These are phyloP conservation scores for Heliothis peltigera DNA, from an alignment of 2,888 invertebrate genomes.

Conservation along the genomic window DNA sequence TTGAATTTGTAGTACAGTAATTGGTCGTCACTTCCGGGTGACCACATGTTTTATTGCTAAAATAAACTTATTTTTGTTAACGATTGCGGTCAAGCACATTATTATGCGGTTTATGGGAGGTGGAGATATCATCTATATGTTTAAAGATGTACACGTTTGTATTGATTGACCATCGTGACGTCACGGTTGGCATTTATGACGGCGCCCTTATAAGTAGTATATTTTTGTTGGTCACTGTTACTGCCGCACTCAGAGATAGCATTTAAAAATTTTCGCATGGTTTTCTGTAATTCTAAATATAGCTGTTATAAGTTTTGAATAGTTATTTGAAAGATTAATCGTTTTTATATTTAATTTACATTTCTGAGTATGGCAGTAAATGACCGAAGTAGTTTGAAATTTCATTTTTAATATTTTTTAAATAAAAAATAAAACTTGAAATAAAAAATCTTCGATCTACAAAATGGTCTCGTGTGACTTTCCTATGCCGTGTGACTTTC, in stretches of 20 bases:
- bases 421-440: no score
- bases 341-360: no score
- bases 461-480: no score
- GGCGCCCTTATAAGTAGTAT: background rate
- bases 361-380: no score
- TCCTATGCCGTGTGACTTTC: no score
- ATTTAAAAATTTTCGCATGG: background rate
- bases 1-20: slow-evolving; percentile 35
- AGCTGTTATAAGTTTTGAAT: no score
- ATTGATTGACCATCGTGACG: slow-evolving; percentile 28
- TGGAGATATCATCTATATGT: background rate
- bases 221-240: slow-evolving; percentile 1
- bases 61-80: slow-evolving; percentile 3
- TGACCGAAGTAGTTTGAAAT: no score
- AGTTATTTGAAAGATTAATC: no score
- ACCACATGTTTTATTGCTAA: slow-evolving; percentile 11
- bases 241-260: background rate
- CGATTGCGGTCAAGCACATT: no score
- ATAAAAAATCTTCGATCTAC: no score
- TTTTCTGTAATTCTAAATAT: no score
- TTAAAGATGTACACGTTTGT: slow-evolving; percentile 7
- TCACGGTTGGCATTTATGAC: slow-evolving; percentile 23
- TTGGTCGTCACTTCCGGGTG: slow-evolving; percentile 37
- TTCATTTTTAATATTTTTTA: no score
- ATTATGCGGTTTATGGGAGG: slow-evolving; percentile 9